Evolutionary conservation across 2,888 invertebrate species (phyloP).

Genomic region (Pelosia muscerda): DNA sequence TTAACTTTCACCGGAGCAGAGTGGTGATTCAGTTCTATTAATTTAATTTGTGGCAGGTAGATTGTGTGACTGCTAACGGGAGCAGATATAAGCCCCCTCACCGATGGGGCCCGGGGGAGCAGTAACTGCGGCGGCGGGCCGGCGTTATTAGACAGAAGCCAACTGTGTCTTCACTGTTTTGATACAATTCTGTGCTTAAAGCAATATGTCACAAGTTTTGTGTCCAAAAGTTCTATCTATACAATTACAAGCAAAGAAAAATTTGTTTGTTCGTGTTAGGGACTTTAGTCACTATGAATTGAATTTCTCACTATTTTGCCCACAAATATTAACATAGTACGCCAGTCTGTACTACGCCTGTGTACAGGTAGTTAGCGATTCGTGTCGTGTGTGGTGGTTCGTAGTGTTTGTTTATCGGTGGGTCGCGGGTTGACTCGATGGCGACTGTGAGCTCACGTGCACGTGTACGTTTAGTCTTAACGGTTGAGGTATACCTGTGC

Average conservation of each 20-base stretch:
- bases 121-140: neutral
- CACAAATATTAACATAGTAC: too few relatives aligned
- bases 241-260: neutral
- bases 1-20: neutral
- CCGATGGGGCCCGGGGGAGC: slow-evolving; percentile 5
- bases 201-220: neutral
- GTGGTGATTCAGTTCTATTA: neutral
- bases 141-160: neutral
- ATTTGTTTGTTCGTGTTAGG: too few relatives aligned
- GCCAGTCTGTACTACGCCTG: neutral
- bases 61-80: neutral
- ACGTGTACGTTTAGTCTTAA: neutral
- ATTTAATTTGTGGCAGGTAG: slow-evolving; percentile 1
- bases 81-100: neutral
- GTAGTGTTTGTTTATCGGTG: neutral
- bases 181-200: neutral
- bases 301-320: neutral
- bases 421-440: neutral
- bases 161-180: neutral
- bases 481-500: neutral
- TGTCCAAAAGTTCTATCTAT: neutral
- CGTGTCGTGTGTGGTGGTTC: neutral
- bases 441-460: neutral
- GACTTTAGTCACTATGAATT: neutral
- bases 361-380: neutral